Percentiles rank a stretch among this genome's conserved stretches.
These are phyloP conservation scores for Drosophila anomalata DNA, from an alignment of 2,888 invertebrate species.

Conservation along the genomic window DNA sequence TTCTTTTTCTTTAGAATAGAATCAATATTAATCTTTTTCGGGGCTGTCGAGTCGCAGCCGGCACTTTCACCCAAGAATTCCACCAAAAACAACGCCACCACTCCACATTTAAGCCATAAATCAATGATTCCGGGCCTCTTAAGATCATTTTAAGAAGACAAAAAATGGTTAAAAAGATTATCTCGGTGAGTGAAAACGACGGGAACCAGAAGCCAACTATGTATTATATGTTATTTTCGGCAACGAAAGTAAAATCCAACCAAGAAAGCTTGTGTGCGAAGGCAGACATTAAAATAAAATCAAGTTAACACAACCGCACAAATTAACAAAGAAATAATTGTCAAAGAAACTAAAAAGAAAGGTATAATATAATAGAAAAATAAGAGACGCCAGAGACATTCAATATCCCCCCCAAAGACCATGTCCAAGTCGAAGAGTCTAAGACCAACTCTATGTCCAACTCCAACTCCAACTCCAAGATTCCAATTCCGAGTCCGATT, in stretches of 20 bases:
- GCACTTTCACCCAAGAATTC: conserved; percentile 65
- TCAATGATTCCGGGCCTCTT: conserved; percentile 17
- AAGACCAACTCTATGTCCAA: conserved; percentile 2
- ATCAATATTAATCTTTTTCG: conserved; percentile 45
- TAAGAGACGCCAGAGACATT: conserved; percentile 8
- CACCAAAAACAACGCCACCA: not conserved
- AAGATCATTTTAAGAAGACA: not conserved
- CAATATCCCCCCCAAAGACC: not conserved
- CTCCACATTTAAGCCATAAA: conserved; percentile 11
- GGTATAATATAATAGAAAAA: conserved; percentile 36
- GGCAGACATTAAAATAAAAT: conserved; percentile 71
- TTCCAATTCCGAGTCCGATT: conserved; percentile 13
- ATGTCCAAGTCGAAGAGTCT: not conserved
- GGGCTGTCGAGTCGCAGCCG: conserved; percentile 4
- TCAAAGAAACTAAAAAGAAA: conserved; percentile 35
- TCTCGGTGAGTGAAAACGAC: conserved; percentile 39
- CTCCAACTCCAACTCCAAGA: not conserved
- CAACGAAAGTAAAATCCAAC: conserved; percentile 78
- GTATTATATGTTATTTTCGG: conserved; percentile 14
- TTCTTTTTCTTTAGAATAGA: conserved; percentile 32
- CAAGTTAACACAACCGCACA: conserved; percentile 56
- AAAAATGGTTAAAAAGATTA: conserved; percentile 11
- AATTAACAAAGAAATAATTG: conserved; percentile 54
- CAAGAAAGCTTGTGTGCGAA: conserved; percentile 58
- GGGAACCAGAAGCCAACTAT: conserved; percentile 15